Conservation (phyloP, 2,888 invertebrate genomes). For the Macrophya alboannulata region DNA sequence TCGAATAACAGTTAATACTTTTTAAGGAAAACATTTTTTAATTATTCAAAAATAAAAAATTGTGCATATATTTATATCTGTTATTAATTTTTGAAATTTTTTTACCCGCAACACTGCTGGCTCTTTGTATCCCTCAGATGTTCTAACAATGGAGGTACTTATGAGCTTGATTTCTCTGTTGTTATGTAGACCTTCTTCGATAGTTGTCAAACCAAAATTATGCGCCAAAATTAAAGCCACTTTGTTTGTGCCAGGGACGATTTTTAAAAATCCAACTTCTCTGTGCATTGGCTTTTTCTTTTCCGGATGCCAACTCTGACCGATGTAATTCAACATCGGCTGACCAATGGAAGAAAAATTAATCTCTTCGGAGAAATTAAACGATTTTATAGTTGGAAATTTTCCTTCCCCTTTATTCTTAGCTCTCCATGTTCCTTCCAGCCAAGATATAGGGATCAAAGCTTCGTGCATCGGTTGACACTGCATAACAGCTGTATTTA, state of each 20-base stretch:
- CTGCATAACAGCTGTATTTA: conserved; percentile 65
- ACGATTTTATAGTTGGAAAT: conserved; percentile 83
- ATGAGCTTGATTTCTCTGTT: conserved; percentile 78
- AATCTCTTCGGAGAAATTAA: conserved; percentile 83
- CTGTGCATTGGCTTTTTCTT: conserved; percentile 84
- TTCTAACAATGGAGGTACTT: conserved; percentile 80
- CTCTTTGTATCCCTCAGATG: conserved; percentile 81
- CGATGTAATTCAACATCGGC: conserved; percentile 83
- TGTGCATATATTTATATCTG: background rate
- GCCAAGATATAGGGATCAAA: conserved; percentile 83
- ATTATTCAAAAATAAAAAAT: background rate
- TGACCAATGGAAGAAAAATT: conserved; percentile 84
- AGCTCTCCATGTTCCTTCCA: conserved; percentile 84
- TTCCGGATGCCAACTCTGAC: conserved; percentile 82
- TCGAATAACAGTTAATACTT: too few relatives aligned
- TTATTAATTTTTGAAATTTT: background rate
- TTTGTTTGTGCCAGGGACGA: conserved; percentile 82
- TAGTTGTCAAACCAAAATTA: conserved; percentile 83
- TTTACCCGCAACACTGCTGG: conserved; percentile 80
- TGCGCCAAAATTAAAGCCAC: conserved; percentile 83
- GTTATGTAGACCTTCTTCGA: conserved; percentile 83
- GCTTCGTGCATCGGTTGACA: conserved; percentile 79
- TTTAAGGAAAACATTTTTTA: background rate
- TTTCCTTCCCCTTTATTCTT: conserved; percentile 80
- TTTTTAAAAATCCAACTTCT: conserved; percentile 84